Evolutionary conservation across 1,140 invertebrate genomes (phyloP), one percentile per base, ranked within the genome.

Genomic region (Eciton burchellii): DNA sequence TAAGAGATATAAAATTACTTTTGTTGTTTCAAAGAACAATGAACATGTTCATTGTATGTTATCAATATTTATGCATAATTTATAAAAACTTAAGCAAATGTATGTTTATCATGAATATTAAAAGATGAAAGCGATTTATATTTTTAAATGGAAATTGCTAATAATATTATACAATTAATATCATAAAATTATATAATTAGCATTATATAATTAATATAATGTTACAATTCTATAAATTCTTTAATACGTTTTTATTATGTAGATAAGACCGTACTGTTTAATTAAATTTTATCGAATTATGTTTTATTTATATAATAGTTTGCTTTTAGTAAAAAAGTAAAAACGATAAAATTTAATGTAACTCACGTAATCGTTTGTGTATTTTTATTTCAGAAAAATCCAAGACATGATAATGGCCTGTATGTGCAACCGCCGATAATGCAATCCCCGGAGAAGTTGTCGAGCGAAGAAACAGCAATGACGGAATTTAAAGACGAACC

Each of bases 331-430:
- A 12, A 21, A 45, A 3, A 79, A 56, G 19, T 56, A 35, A 35
- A 35, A 35, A 49, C 29, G 41, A 60, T 60, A 59, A 81, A 56
- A 14, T 54, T 62, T 82, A 45, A 54, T 1, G 5, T 19, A 16
- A 49, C 47, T 60, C 29, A 29, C 11, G 29, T 8, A n/a, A 35
- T 41, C 47, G 5, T 21, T 19, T 29, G 19, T 57, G 2, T 45
- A 8, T 72, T 86, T 82, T 52, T 59, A 54, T 92, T 92, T 49
- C 90, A 94, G 93, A 93, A 92, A 87, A 91, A 90, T 62, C 84
- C 90, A 9, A 89, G 89, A 65, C 91, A 91, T 11, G 92, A 94
- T 70, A 94, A 90, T 56, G 91, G 91, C 60, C 76, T 91, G n/a
- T 89, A 88, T 8, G 65, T 88, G 6, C 90, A 92, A 19, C 85